Evolutionary conservation across 2,113 vertebrate species (phyloP), one percentile per base, ranked within the genome.

Genomic region (Jacana jacana): DNA sequence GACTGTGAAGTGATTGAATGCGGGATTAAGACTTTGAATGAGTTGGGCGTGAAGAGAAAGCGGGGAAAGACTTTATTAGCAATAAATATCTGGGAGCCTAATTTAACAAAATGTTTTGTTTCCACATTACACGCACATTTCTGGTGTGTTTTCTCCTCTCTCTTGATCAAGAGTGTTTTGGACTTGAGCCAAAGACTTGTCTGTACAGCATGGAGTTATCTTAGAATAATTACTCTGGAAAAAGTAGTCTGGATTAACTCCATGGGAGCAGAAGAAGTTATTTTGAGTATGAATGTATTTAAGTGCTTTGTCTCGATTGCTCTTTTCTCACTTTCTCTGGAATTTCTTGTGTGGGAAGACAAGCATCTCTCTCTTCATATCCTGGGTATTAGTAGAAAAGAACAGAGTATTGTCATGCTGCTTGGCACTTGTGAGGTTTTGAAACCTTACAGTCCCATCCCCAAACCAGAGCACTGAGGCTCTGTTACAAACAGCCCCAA

Each of bases 171-270:
- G 37, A 8, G 8, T 70, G 25, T 82, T 92, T 95, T 93, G 86
- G 72, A 78, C 55, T 81, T 72, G 52, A 79, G 93, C 88, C 93
- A 92, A 91, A 85, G 75, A 35, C 87, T 54, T 85, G 78, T 65
- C 87, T 95, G 27, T 95, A 82, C 87, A 58, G 80, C 89, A 58
- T 0, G 10, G 20, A 87, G 40, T 86, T 95, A 85, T 52, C 37
- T 65, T 91, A 49, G 73, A 94, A 64, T 93, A 96, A 95, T 94
- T 91, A 68, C 70, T 84, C 24, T 76, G 81, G 84, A 54, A 76
- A 65, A 94, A 97, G 42, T 82, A 87, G 51, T 55, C 78, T 85
- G 95, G 89, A 92, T 91, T 93, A 96, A 80, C 81, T 93, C 87
- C 4, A 2, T 85, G 81, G 93, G 66, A 85, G 61, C 61, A 49